Conservation (phyloP, 2,888 invertebrate species). For the Ophion costatus region DNA sequence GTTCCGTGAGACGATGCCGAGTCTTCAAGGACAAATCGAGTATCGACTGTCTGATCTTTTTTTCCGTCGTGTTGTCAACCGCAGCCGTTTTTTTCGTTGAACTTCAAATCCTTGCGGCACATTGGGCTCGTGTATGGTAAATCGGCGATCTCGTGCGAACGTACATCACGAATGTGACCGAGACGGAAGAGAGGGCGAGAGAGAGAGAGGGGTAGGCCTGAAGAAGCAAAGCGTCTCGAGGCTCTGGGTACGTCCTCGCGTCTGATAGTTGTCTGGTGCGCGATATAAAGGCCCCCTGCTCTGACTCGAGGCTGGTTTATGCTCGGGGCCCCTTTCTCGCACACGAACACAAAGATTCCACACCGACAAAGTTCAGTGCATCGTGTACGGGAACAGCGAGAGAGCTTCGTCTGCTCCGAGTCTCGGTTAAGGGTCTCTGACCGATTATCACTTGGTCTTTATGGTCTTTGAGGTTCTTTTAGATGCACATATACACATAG, state of each 20-base stretch:
- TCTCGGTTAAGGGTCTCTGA: conserved; percentile 79
- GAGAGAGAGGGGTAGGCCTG: neutral
- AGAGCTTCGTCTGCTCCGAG: conserved; percentile 72
- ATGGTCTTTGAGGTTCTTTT: conserved; percentile 79
- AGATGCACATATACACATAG: conserved; percentile 56
- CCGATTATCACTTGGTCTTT: conserved; percentile 81
- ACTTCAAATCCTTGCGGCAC: too few species aligned
- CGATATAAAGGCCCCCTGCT: conserved; percentile 17
- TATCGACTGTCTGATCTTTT: too few species aligned
- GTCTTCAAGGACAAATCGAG: too few species aligned
- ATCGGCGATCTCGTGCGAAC: conserved; percentile 4
- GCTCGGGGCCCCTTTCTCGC: conserved; percentile 46
- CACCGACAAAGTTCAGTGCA: conserved; percentile 21
- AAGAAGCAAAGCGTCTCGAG: conserved; percentile 48
- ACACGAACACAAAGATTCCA: conserved; percentile 9
- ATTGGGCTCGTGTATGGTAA: neutral
- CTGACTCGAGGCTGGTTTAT: conserved; percentile 39
- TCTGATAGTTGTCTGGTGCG: conserved; percentile 72
- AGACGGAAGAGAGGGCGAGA: neutral
- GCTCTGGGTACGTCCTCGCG: conserved; percentile 62
- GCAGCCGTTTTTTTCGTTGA: too few species aligned
- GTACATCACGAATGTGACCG: conserved; percentile 5
- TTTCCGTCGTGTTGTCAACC: too few species aligned
- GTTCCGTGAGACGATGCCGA: too few species aligned
- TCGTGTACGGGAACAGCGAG: conserved; percentile 38